Evolutionary conservation across 2,888 invertebrate species (phyloP), one percentile per base, ranked within the genome.

Genomic region (Cosmorhoe ocellata): DNA sequence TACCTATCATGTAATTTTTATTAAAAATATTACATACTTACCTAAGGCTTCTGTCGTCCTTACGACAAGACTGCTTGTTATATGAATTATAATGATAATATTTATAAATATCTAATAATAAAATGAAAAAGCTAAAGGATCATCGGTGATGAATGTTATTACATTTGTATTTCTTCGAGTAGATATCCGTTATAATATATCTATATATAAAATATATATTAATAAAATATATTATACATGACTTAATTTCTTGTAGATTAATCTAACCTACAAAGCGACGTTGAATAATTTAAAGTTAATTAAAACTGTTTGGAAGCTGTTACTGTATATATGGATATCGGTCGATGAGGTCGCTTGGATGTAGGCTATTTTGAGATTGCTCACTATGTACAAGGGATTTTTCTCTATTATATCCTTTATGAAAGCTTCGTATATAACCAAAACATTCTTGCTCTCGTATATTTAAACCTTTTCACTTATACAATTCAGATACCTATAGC

Each of bases 381-480:
- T 89, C 89, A 89, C 82, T 85, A 82, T 79, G 76, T 84, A 87
- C 85, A 88, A 89, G 87, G 86, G 84, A 85, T 84, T 24, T 48
- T 48, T 80, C 81, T 84, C 76, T 81, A 74, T 74, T 86, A 88
- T 87, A 89, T 84, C 88, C 86, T 86, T 76, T 80, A 81, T 78
- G 81, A 57, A 78, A 71, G 83, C 85, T 86, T 86, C 76, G 69
- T 85, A 81, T 81, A 69, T 82, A 84, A 79, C 78, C 76, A 80
- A 72, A 64, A 64, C 77, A 69, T 74, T 66, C 57, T 76, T 73
- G 69, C 71, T 74, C 74, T 84, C 73, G 73, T 77, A 65, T 81
- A 81, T 79, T 79, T 81, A 59, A 67, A 66, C 65, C 69, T 73
- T 70, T 71, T 84, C 81, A 82, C 77, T 66, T 81, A 81, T 76